A percentile compares a stretch with the other conserved stretches of the same genome.
phyloP scores from a whole-genome alignment of 1,140 invertebrate species.

The Chironomus striatipennis region DNA sequence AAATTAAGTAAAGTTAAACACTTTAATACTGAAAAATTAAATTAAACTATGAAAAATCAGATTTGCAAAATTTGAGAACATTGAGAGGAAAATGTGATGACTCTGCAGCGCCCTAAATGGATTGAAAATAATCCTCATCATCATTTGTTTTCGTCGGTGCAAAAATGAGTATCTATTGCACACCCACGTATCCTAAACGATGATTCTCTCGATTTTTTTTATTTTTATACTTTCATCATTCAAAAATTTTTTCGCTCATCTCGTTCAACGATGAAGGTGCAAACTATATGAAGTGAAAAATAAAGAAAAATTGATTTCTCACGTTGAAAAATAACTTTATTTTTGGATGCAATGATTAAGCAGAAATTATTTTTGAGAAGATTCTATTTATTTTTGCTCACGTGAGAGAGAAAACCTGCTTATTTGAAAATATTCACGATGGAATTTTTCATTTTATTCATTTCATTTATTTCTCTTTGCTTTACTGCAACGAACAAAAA shows the following conservation, averaged over 20 bases:
- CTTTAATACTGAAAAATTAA: too few relatives aligned
- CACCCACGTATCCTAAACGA: not conserved
- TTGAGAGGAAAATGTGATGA: too few relatives aligned
- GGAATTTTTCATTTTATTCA: not conserved
- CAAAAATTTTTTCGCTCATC: not conserved
- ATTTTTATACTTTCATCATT: not conserved
- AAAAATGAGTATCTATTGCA: not conserved
- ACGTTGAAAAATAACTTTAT: not conserved
- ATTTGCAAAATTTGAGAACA: too few relatives aligned
- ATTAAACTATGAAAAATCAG: too few relatives aligned
- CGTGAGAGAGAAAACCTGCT: not conserved
- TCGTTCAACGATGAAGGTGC: too few relatives aligned
- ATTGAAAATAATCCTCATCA: not conserved
- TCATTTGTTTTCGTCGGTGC: not conserved
- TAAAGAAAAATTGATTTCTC: not conserved
- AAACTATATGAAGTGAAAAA: too few relatives aligned
- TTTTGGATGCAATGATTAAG: slow-evolving; percentile 3
- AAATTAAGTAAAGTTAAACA: too few relatives aligned
- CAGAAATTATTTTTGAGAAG: not conserved
- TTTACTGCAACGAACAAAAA: not conserved
- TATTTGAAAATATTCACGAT: not conserved
- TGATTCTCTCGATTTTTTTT: not conserved
- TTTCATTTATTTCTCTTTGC: not conserved
- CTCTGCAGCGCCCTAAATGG: not conserved
- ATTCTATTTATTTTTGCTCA: not conserved